Conservation (phyloP, 1,140 invertebrate species). For the Tribolium madens region DNA sequence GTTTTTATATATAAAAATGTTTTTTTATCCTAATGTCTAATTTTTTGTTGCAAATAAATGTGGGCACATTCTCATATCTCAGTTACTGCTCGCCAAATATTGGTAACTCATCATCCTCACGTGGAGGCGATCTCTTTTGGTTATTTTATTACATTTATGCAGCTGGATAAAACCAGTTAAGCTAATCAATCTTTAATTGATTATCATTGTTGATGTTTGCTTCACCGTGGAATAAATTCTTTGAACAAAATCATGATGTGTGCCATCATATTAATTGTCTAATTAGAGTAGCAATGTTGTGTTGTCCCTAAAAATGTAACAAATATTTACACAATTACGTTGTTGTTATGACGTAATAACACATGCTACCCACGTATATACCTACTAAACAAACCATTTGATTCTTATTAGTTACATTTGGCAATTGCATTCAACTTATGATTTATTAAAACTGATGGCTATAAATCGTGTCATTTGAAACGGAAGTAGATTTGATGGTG, state of each 20-base stretch:
- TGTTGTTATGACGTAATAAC: background rate
- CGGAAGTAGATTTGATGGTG: constrained; percentile 20
- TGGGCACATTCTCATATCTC: background rate
- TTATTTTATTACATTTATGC: constrained; percentile 8
- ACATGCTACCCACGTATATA: background rate
- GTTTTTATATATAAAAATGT: too few relatives aligned
- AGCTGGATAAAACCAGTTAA: constrained; percentile 35
- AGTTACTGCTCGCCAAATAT: constrained; percentile 9
- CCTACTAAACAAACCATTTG: constrained; percentile 5
- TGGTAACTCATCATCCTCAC: constrained; percentile 8
- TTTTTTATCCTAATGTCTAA: too few relatives aligned
- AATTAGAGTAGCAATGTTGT: background rate
- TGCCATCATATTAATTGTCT: background rate
- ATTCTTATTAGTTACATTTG: constrained; percentile 11
- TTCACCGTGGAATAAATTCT: background rate
- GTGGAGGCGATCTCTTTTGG: background rate
- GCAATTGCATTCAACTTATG: background rate
- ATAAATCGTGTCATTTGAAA: background rate
- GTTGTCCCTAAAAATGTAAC: background rate
- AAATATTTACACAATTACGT: background rate
- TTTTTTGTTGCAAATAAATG: too few relatives aligned
- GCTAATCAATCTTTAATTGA: constrained; percentile 33
- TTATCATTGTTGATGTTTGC: constrained; percentile 34
- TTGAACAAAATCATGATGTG: background rate
- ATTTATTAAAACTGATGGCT: constrained; percentile 15